Conservation (phyloP, 2,797 vertebrate species). For the Neosilurus mollespiculum region DNA sequence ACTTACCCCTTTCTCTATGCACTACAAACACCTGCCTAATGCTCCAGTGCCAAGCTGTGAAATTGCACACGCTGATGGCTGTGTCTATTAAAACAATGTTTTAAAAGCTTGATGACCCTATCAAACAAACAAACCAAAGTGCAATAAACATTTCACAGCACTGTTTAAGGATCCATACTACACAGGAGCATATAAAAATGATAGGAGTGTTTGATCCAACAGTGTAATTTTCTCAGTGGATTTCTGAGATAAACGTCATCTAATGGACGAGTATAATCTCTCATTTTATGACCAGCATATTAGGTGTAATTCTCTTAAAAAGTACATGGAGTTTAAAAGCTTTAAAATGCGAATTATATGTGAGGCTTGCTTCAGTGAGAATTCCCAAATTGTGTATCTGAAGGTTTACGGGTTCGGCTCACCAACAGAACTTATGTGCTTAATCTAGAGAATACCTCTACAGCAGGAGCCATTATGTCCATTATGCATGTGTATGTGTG, state of each 20-base stretch:
- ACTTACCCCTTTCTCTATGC: conserved; percentile 13
- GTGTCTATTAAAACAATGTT: conserved; percentile 11
- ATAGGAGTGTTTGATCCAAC: conserved; percentile 8
- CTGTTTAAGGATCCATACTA: conserved; percentile 10
- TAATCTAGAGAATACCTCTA: conserved; percentile 65
- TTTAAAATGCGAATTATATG: conserved; percentile 35
- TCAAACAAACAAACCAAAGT: conserved; percentile 9
- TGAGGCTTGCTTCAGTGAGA: conserved; percentile 25
- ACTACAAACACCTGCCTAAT: conserved; percentile 48
- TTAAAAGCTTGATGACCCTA: conserved; percentile 14
- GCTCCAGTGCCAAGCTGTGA: conserved; percentile 36
- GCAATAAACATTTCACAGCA: background rate
- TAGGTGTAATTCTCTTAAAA: conserved; percentile 13
- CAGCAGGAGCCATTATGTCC: conserved; percentile 49
- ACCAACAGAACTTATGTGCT: conserved; percentile 59
- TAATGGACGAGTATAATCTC: conserved; percentile 8
- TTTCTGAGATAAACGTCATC: conserved; percentile 9
- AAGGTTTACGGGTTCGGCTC: conserved; percentile 37
- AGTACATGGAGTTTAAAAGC: conserved; percentile 19
- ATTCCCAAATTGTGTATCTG: conserved; percentile 27
- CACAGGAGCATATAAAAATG: background rate
- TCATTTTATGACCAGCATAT: conserved; percentile 13
- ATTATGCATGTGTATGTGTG: conserved; percentile 20
- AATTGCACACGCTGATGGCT: conserved; percentile 26
- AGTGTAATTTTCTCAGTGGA: background rate